Conservation (phyloP, 1,140 invertebrate species). For the Homalodisca vitripennis region DNA sequence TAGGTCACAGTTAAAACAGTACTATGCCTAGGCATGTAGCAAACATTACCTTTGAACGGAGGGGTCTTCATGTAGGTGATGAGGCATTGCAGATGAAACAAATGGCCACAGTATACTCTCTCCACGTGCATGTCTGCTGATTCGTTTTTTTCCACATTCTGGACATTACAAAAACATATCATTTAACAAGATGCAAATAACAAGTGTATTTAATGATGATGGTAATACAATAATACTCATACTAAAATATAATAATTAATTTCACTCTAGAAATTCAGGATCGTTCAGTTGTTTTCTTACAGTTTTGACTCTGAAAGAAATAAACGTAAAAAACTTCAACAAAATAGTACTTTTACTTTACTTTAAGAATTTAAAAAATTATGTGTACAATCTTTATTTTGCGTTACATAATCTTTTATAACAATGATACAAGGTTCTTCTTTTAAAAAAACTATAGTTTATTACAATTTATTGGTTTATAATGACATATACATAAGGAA, state of each 20-base stretch:
- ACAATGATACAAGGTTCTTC: too few species aligned
- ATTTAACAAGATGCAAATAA: background rate
- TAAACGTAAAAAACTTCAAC: too few species aligned
- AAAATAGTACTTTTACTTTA: too few species aligned
- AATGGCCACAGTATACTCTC: constrained; percentile 72
- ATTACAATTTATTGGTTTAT: too few species aligned
- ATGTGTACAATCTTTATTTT: too few species aligned
- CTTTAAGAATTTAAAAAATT: too few species aligned
- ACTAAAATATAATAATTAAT: background rate
- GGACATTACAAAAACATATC: background rate
- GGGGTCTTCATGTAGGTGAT: constrained; percentile 70
- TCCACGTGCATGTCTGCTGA: constrained; percentile 61
- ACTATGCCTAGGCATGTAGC: too few species aligned
- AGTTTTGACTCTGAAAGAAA: too few species aligned
- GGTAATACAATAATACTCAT: background rate
- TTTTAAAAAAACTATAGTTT: too few species aligned
- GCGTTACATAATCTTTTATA: too few species aligned
- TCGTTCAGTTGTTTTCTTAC: background rate
- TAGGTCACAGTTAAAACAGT: too few species aligned
- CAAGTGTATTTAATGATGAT: background rate
- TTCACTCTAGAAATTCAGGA: background rate
- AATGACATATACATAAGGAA: too few species aligned
- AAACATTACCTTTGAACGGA: constrained; percentile 71
- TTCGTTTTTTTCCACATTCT: constrained; percentile 57
- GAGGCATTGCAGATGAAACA: constrained; percentile 73